A percentile compares a stretch with the other conserved stretches of the same genome.
Conservation (phyloP, 2,113 vertebrate species). For the Argyrosomus japonicus region DNA sequence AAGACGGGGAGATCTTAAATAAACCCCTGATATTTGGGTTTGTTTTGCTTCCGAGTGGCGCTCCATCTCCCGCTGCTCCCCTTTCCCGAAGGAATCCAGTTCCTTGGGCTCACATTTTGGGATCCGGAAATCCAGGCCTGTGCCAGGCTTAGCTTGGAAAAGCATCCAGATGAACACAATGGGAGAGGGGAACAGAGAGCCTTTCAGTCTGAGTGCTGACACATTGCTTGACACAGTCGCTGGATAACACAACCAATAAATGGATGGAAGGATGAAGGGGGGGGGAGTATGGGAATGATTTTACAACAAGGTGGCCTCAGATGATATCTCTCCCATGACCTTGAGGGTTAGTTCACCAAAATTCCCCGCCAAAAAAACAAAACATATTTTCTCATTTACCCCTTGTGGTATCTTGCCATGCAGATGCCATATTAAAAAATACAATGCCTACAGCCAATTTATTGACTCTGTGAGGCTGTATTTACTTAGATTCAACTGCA, state of each 20-base stretch:
- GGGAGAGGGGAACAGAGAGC: constrained; percentile 47
- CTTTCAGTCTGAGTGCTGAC: constrained; percentile 62
- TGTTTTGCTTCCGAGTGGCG: constrained; percentile 76
- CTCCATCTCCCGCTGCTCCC: constrained; percentile 56
- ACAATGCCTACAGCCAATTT: not conserved
- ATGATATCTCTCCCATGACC: constrained; percentile 23
- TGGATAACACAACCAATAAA: constrained; percentile 36
- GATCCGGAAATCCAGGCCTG: constrained; percentile 74
- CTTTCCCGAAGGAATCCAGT: constrained; percentile 58
- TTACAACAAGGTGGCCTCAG: not conserved
- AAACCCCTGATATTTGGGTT: constrained; percentile 72
- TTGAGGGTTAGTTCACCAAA: not conserved
- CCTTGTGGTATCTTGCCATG: not conserved
- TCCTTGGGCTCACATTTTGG: constrained; percentile 65
- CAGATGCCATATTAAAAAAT: not conserved
- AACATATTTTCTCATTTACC: not conserved
- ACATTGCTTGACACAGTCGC: constrained; percentile 24
- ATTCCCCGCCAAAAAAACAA: not conserved
- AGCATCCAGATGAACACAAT: constrained; percentile 63
- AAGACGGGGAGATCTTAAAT: constrained; percentile 74
- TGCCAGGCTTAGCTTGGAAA: constrained; percentile 74
- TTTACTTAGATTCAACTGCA: not conserved
- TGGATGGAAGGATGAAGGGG: constrained; percentile 1
- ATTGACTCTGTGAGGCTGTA: not conserved
- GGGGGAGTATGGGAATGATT: not conserved